Conservation (phyloP, 2,113 vertebrate species). For the Microcebus murinus region DNA sequence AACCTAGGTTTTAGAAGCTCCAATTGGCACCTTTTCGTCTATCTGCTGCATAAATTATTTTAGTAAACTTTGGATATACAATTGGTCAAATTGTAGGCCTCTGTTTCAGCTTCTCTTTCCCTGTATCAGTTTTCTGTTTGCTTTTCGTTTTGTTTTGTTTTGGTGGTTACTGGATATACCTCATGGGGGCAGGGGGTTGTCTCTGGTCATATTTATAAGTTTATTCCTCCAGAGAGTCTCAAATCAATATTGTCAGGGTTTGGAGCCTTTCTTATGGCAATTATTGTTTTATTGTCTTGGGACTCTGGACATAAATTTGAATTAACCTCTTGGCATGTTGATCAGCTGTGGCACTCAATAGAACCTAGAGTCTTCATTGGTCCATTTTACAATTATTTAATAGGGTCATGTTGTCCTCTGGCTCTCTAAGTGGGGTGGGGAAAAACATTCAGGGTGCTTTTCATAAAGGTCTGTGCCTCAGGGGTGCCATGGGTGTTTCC, state of each 20-base stretch:
- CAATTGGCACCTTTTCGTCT: constrained; percentile 6
- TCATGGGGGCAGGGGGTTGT: neutral
- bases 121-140: neutral
- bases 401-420: neutral
- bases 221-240: neutral
- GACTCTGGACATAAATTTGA: neutral
- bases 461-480: neutral
- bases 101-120: neutral
- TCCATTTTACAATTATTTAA: neutral
- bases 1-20: neutral
- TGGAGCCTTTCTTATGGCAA: neutral
- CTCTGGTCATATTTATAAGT: constrained; percentile 7
- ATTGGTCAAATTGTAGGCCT: neutral
- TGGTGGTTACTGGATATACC: neutral
- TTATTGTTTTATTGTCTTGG: neutral
- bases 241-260: neutral
- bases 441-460: neutral
- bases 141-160: neutral
- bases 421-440: neutral
- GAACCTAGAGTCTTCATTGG: neutral
- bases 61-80: neutral
- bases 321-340: neutral
- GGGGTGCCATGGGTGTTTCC: neutral
- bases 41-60: constrained; percentile 14
- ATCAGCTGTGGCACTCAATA: neutral